These are phyloP conservation scores for Disparrhopalites patrizii DNA, from an alignment of 2,888 invertebrate genomes.

Conservation along the genomic window DNA sequence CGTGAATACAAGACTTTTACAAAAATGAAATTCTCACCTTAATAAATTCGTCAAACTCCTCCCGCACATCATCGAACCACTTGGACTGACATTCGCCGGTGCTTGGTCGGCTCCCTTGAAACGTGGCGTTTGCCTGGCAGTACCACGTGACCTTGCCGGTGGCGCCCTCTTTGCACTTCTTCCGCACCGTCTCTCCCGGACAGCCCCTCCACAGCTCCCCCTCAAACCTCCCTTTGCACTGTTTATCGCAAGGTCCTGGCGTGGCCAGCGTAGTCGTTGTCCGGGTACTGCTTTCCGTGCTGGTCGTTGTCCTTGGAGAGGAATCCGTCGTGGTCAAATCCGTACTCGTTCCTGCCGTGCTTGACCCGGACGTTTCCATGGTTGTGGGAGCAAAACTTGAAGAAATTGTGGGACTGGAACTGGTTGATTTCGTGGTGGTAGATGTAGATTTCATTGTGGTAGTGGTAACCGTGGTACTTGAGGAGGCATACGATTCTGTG, in stretches of 20 bases:
- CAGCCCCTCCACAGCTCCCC: conserved; percentile 30
- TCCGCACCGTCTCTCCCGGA: conserved; percentile 9
- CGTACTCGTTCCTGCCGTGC: conserved; percentile 8
- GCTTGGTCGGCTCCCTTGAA: conserved; percentile 33
- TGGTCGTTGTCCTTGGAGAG: conserved; percentile 4
- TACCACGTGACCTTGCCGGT: conserved; percentile 22
- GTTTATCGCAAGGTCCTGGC: background rate
- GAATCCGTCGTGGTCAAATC: background rate
- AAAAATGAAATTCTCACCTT: too few relatives aligned
- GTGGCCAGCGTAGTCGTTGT: conserved; percentile 13
- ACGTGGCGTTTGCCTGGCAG: conserved; percentile 13
- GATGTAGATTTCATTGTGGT: background rate
- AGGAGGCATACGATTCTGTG: too few relatives aligned
- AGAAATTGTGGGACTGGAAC: background rate
- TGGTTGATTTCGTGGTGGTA: background rate
- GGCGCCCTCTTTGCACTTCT: conserved; percentile 1
- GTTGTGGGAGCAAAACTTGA: too few relatives aligned
- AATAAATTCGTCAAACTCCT: conserved; percentile 20
- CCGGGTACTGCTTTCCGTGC: too few relatives aligned
- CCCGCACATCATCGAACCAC: conserved; percentile 34
- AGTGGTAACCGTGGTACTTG: background rate
- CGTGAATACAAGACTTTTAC: too few relatives aligned
- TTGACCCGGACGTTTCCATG: background rate
- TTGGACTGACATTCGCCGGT: conserved; percentile 32
- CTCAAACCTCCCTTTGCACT: background rate